phyloP scores from a whole-genome alignment of 2,113 vertebrate species.

The Odontophorus gujanensis region DNA sequence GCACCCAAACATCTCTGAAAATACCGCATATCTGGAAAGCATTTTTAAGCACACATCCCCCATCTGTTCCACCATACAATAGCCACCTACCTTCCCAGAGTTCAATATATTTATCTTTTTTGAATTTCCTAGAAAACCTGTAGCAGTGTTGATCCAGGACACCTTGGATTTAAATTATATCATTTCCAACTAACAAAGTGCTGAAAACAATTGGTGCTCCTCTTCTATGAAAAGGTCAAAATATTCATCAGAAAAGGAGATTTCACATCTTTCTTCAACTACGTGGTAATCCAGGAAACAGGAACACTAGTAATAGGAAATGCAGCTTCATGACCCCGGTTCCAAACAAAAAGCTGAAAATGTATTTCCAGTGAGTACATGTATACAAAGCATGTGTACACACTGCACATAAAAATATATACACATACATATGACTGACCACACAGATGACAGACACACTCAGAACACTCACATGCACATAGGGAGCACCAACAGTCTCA shows the following conservation, averaged over 20 bases:
- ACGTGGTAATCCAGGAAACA: not conserved
- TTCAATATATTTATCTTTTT: not conserved
- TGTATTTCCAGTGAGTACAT: not conserved
- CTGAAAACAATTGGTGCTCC: not conserved
- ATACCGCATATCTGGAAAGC: not conserved
- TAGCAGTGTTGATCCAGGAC: not conserved
- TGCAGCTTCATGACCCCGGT: not conserved
- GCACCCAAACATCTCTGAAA: not conserved
- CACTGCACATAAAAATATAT: not conserved
- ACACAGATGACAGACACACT: not conserved
- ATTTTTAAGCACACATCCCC: not conserved
- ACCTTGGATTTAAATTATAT: not conserved
- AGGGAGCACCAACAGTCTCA: not conserved
- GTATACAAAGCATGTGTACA: not conserved
- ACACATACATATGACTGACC: not conserved
- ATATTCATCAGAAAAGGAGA: not conserved
- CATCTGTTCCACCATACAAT: not conserved
- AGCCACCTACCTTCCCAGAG: not conserved
- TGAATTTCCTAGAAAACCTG: not conserved
- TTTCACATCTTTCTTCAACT: not conserved
- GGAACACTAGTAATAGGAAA: not conserved
- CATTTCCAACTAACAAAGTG: not conserved
- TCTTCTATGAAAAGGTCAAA: not conserved
- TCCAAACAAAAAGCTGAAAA: not conserved
- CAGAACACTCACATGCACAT: not conserved